Base-by-base conservation (phyloP, 2,888 invertebrate genomes). In the Drosophila gaucha region DNA sequence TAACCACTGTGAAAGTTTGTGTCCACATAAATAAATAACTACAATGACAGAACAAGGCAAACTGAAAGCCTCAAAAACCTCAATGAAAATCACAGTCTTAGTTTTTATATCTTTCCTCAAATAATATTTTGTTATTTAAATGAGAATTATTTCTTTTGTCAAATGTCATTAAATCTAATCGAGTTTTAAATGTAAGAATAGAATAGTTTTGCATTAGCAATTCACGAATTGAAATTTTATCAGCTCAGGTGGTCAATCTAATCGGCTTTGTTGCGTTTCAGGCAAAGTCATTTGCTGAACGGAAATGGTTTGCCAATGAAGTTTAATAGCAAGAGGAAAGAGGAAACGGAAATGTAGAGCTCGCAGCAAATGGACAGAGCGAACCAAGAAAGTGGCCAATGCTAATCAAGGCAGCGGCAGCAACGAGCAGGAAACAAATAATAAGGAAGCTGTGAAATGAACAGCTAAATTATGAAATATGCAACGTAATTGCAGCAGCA, bases 271-370 rank as follows among this genome's bases (percentile, higher is more conserved):
- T 26, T 14, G 24, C 9, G 22, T 24, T 39, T n/a, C 16, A 8
- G 33, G 18, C 16, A 18, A 12, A 28, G 26, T 28, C 28, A 35
- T 62, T 64, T 51, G 22, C 12, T 6, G 39, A 49, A 22, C 56
- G 65, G 65, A 65, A 65, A 65, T 65, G 65, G 56, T 31, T 33
- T 22, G 41, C 30, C 65, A 65, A 64, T 47, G 56, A 30, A 56
- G 31, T 55, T 64, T 41, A 8, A 55, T 35, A 35, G 33, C 36
- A n/a, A 47, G 18, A 26, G 41, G 55, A 36, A 35, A 43, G 33
- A 5, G 56, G 47, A 43, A 65, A 12, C 56, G 65, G 65, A 49
- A 56, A 47, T 41, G 41, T 18, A 8, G 20, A 43, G 41, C 22
- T 14, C 28, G 49, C 49, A 6, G 50, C 49, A 35, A 62, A 58